These are phyloP conservation scores for Zoanthus sociatus DNA, from an alignment of 92 coral and sea anemone genomes.

Conservation along the genomic window DNA sequence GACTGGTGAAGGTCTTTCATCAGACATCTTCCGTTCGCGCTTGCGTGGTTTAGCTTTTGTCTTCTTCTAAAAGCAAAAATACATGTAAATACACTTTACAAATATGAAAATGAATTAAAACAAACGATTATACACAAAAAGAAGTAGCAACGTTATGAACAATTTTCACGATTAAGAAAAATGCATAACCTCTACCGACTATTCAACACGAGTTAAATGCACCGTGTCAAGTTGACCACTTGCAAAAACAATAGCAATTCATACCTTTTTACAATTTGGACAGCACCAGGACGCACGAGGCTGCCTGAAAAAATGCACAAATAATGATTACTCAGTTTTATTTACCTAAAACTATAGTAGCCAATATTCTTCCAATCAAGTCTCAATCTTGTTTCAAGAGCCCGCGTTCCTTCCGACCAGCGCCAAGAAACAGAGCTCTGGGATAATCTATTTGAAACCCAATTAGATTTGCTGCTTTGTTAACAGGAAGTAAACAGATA, in stretches of 20 bases:
- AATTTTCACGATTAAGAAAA: background rate
- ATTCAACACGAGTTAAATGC: too few species aligned
- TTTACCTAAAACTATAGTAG: background rate
- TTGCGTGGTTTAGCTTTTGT: conserved; percentile 49
- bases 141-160: background rate
- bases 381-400: too few species aligned
- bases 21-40: conserved; percentile 42
- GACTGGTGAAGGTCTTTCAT: conserved; percentile 50
- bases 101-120: too few species aligned
- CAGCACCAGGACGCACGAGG: conserved; percentile 97
- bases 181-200: too few species aligned
- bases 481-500: too few species aligned
- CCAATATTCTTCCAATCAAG: too few species aligned
- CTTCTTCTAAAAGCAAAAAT: conserved; percentile 4
- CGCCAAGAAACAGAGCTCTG: too few species aligned
- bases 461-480: too few species aligned
- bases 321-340: background rate
- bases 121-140: too few species aligned
- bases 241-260: background rate
- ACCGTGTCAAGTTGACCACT: too few species aligned
- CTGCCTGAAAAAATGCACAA: conserved; percentile 58
- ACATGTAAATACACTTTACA: background rate
- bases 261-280: conserved; percentile 95
- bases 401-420: too few species aligned
- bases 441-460: too few species aligned